Base-by-base conservation (phyloP, 2,113 vertebrate species). In the Entosphenus tridentatus region DNA sequence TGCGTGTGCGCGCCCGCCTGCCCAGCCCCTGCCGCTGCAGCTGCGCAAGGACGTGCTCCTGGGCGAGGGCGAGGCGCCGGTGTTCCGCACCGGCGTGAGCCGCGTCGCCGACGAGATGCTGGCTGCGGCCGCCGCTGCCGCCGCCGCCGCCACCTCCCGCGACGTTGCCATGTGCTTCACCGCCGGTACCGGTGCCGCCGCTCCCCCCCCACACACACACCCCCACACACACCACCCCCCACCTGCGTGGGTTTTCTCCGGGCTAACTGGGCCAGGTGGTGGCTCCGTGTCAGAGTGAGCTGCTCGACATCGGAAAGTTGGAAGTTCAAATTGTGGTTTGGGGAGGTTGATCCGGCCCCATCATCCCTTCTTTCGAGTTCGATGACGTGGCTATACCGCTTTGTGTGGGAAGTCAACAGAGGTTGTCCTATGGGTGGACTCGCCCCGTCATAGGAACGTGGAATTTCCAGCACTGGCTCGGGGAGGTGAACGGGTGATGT, bases 61-160 rank as follows among this genome's bases (percentile, higher is more conserved):
- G 62, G 21, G n/a, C 21, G 62, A 65, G 9, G 62, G 62, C 8
- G 62, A 65, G 8, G 21, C 62, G 9, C n/a, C 21, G 62, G 62
- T 65, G 62, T 65, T 65, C 21, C 62, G 62, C 2, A 8, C 62
- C 62, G 62, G 62, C 9, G 21, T 21, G 62, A 65, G 21, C 21
- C 62, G 62, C 62, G 62, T 65, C 10, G 62, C 62, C n/a, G 62
- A 65, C 9, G 62, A 65, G 62, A 65, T 65, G 62, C n/a, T 65
- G 62, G 62, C 62, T 10, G n/a, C 62, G 9, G 62, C 62, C 8
- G 21, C n/a, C 10, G 62, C 21, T 9, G n/a, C 62, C 10, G 62
- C 62, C n/a, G 21, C n/a, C 21, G 62, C 21, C 8, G 21, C 62
- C n/a, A 65, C 62, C 9, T 16, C n/a, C 21, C 62, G 62, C 21